phyloP scores from a whole-genome alignment of 1,140 invertebrate species.

The Chrysomallon squamiferum region DNA sequence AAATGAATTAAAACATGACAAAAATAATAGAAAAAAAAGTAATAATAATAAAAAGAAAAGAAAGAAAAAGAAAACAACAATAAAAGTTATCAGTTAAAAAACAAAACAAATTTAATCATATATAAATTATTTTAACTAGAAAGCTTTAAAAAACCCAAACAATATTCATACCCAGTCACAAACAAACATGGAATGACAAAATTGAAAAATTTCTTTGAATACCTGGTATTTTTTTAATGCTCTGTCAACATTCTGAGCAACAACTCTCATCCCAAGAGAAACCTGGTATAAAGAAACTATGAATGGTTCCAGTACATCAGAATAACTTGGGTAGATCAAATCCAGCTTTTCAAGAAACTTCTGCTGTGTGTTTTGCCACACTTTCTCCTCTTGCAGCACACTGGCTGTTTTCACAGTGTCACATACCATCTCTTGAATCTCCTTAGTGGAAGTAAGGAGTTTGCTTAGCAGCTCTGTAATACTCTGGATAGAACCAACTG shows the following conservation, averaged over 20 bases:
- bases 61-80: too few species aligned
- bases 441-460: conserved; percentile 8
- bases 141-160: too few species aligned
- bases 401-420: neutral
- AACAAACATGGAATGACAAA: too few species aligned
- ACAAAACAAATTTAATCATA: too few species aligned
- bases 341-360: conserved; percentile 40
- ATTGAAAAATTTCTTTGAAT: too few species aligned
- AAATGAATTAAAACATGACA: too few species aligned
- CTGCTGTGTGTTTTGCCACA: conserved; percentile 46
- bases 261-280: conserved; percentile 36
- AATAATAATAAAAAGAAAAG: too few species aligned
- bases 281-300: conserved; percentile 32
- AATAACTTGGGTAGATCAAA: conserved; percentile 38
- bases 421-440: neutral
- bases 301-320: conserved; percentile 51
- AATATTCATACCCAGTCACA: too few species aligned
- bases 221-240: too few species aligned
- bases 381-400: conserved; percentile 34
- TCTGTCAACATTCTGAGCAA: conserved; percentile 18
- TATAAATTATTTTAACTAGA: too few species aligned
- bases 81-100: too few species aligned
- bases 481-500: conserved; percentile 25
- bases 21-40: too few species aligned
- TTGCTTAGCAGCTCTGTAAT: conserved; percentile 36